These are phyloP conservation scores for Caerostris extrusa DNA, from an alignment of 1,140 invertebrate species.

Conservation along the genomic window DNA sequence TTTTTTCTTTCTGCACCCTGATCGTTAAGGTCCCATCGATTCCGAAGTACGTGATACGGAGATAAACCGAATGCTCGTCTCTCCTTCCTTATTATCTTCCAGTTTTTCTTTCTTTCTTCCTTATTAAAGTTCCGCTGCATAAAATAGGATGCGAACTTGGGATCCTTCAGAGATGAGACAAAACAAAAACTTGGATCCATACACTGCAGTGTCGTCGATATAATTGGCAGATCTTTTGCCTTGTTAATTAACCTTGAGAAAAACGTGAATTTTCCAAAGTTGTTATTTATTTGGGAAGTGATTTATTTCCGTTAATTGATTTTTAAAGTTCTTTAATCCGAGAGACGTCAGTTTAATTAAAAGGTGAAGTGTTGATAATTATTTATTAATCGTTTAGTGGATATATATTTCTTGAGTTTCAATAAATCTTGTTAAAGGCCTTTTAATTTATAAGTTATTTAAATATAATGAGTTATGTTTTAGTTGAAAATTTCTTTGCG, in stretches of 20 bases:
- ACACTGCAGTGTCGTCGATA: neutral
- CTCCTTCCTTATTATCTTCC: conserved; percentile 5
- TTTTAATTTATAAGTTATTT: too few species aligned
- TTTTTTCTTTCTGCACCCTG: neutral
- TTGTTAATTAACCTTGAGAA: neutral
- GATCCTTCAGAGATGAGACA: neutral
- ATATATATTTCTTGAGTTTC: too few species aligned
- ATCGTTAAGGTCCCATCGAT: conserved; percentile 1
- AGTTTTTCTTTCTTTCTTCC: neutral
- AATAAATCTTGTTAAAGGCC: too few species aligned
- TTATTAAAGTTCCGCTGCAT: neutral
- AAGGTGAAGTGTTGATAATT: too few species aligned
- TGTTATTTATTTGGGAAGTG: neutral
- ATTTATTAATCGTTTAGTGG: too few species aligned
- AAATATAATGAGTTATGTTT: too few species aligned
- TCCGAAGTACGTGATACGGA: conserved; percentile 27
- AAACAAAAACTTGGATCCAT: neutral
- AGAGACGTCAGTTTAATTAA: too few species aligned
- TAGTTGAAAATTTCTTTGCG: too few species aligned
- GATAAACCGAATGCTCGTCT: conserved; percentile 29
- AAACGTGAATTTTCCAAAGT: neutral
- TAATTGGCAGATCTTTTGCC: neutral
- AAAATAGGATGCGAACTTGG: neutral
- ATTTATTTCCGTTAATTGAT: neutral
- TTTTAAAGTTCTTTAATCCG: neutral